Base-by-base conservation (phyloP, 2,113 vertebrate genomes). In the Calidris pygmaea region DNA sequence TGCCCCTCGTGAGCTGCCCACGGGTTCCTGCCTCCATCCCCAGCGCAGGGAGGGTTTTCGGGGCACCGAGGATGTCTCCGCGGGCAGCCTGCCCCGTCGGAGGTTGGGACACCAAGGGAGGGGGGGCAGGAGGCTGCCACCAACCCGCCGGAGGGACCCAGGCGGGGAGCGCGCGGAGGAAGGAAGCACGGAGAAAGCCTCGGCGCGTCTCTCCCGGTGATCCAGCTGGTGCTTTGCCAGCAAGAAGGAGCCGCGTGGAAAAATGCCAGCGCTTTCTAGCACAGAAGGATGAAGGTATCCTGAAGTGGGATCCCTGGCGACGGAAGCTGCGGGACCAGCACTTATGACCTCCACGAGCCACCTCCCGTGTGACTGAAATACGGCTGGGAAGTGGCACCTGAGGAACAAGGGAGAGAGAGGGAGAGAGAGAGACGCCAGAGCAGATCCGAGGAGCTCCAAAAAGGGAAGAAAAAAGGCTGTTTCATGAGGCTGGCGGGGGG, bases 141-240 rank as follows among this genome's bases (percentile, higher is more conserved):
- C 41, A 29, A 29, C 62, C 81, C 0, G 0, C 60, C 19, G 20
- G 24, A 72, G 35, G 34, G 83, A 59, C 53, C 43, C 72, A 32
- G 55, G 7, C 52, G 8, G 22, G 59, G 50, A 67, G 63, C 58
- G 4, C 9, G 30, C 0, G 1, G 71, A 45, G 55, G 39, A 71
- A 45, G 55, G 39, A 63, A 43, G 52, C 53, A 7, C 2, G 2
- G 41, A 70, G 67, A 77, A 70, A 89, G 58, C 80, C 58, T 47
- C 21, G 3, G 58, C 7, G 10, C 12, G 30, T 29, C 23, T 41
- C 76, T 84, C 68, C 55, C 1, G 2, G 53, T 56, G 86, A 72
- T 68, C 35, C 81, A 77, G 82, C 91, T 93, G 95, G 93, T 60
- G 62, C 53, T 72, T 3, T 59, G 89, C 96, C 94, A 93, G 65